phyloP scores from a whole-genome alignment of 2,113 vertebrate species.

The Hirundichthys speculiger region DNA sequence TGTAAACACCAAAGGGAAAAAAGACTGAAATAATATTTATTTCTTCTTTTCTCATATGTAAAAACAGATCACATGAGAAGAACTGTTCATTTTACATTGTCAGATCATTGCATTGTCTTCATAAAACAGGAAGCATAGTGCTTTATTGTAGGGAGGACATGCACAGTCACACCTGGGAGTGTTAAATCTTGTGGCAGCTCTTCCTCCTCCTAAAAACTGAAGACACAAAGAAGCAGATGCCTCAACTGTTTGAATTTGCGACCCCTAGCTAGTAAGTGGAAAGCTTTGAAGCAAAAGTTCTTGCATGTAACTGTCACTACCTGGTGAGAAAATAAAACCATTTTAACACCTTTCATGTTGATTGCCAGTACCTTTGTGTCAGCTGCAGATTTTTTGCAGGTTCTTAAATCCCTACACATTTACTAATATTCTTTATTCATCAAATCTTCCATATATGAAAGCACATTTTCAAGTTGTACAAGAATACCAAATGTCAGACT shows the following conservation, averaged over 20 bases:
- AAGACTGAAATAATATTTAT: no score
- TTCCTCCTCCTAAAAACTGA: conserved; percentile 26
- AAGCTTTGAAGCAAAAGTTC: conserved; percentile 37
- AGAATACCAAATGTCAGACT: background rate
- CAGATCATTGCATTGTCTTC: no score
- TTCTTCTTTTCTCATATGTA: no score
- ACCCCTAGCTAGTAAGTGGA: conserved; percentile 29
- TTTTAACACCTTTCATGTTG: conserved; percentile 29
- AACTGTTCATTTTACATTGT: no score
- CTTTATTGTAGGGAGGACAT: conserved; percentile 11
- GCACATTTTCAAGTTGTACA: conserved; percentile 6
- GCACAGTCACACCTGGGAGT: conserved; percentile 38
- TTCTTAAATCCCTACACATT: background rate
- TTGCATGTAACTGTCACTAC: conserved; percentile 39
- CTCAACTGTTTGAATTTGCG: conserved; percentile 28
- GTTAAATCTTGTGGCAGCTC: conserved; percentile 40
- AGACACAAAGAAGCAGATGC: conserved; percentile 15
- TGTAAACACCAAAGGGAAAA: conserved; percentile 9
- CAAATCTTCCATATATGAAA: background rate
- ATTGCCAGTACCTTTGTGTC: conserved; percentile 42
- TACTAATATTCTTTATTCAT: conserved; percentile 9
- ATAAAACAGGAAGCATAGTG: no score
- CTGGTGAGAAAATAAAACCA: conserved; percentile 31
- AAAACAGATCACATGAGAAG: no score
- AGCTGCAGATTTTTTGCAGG: conserved; percentile 15